Evolutionary conservation across 1,140 invertebrate species (phyloP), one percentile per base, ranked within the genome.

Genomic region (Delia radicum): DNA sequence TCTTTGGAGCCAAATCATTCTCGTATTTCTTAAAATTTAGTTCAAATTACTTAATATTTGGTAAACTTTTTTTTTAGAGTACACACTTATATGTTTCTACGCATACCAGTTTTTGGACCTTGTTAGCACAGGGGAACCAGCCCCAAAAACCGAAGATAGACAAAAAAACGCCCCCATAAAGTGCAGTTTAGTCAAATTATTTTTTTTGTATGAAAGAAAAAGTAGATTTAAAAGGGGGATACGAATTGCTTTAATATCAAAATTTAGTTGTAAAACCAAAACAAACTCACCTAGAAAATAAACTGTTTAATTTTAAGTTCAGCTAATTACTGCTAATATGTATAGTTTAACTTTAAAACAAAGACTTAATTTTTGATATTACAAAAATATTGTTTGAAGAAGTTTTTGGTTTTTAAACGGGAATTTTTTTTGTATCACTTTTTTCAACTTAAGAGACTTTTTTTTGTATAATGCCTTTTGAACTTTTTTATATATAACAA

Each of bases 211-310:
- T n/a, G n/a, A n/a, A n/a, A n/a, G n/a, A n/a, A n/a, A n/a, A n/a
- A n/a, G n/a, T n/a, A n/a, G n/a, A n/a, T n/a, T n/a, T n/a, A n/a
- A n/a, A n/a, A n/a, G n/a, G n/a, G n/a, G n/a, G n/a, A n/a, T n/a
- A n/a, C n/a, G n/a, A 75, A 77, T 12, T 65, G 6, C 48, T 13
- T 27, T 42, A 75, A 77, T 73, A 77, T 37, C 62, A 75, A 62
- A 73, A 73, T 71, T 55, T 55, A 55, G 48, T 10, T 8, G n/a
- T 18, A 24, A 75, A 72, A 10, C 10, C 12, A 33, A 29, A 12
- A 67, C 12, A 67, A 37, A 55, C 46, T 55, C 48, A 55, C 48
- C 48, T 55, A 55, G 37, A 8, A 55, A 5, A 21, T 10, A 55
- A 55, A 55, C 48, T 55, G 48, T 24, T 4, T 55, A 55, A n/a